phyloP scores from a whole-genome alignment of 2,888 invertebrate genomes.

The Mythimna albipuncta region DNA sequence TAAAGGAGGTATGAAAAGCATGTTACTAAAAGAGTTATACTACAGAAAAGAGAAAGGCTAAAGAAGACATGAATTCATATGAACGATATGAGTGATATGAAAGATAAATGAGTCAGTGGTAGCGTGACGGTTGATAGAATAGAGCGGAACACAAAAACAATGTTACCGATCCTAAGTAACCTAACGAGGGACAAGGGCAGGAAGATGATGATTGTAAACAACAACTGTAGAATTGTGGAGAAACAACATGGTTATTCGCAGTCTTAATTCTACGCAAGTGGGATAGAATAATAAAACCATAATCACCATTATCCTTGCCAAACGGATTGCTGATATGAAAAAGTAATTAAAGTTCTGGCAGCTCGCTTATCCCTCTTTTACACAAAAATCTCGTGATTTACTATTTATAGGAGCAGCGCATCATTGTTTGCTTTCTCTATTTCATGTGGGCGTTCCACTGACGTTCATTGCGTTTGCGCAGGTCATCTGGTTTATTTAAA shows the following conservation, averaged over 20 bases:
- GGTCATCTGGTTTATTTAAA: conserved; percentile 72
- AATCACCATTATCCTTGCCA: background rate
- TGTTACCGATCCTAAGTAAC: too few relatives aligned
- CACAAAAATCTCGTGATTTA: conserved; percentile 26
- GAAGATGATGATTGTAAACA: too few relatives aligned
- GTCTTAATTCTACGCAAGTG: background rate
- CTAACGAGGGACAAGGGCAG: too few relatives aligned
- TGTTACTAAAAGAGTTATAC: too few relatives aligned
- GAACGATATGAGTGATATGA: too few relatives aligned
- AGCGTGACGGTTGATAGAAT: too few relatives aligned
- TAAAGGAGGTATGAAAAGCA: too few relatives aligned
- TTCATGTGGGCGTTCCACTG: conserved; percentile 68
- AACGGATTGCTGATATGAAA: conserved; percentile 14
- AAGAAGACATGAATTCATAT: too few relatives aligned
- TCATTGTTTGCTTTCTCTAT: conserved; percentile 70
- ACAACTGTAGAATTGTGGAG: too few relatives aligned
- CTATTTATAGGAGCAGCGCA: conserved; percentile 63
- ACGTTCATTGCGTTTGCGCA: conserved; percentile 68
- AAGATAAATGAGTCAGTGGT: too few relatives aligned
- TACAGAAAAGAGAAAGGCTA: too few relatives aligned
- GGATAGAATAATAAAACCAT: background rate
- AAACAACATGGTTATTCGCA: background rate
- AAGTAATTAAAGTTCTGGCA: conserved; percentile 26
- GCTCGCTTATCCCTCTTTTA: conserved; percentile 22
- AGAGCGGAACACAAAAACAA: too few relatives aligned